Base-by-base conservation (phyloP, 1,140 invertebrate genomes). In the Diachasma alloeum region DNA sequence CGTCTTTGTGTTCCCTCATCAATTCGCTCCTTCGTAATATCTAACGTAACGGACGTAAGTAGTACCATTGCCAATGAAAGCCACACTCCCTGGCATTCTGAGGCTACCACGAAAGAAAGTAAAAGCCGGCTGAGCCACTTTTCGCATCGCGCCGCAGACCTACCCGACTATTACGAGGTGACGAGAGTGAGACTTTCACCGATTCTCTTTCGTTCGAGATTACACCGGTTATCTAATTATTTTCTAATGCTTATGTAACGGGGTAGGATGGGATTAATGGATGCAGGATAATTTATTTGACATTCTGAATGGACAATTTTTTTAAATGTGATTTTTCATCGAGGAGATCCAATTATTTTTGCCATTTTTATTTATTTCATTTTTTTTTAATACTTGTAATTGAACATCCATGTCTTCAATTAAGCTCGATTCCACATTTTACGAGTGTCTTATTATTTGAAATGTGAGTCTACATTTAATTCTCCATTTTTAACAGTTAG, bases 51-150 rank as follows among this genome's bases (percentile, higher is more conserved):
- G 79, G 80, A 82, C 85, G 87, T 88, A 87, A 88, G 86, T 86
- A 86, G 85, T 88, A 86, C 83, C 86, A 88, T 88, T 88, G 87
- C 87, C 85, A 88, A 87, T 80, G 87, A 88, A 88, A 88, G 86
- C 78, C 74, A 15, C 75, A 53, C 48, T 1, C 48, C 48, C 48
- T 53, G 48, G 48, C n/a, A 53, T 53, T 53, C 48, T 53, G 48
- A 53, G 11, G 48, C 24, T 42, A 63, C 56, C 19, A 46, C 39
- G 26, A 56, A 68, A 83, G 85, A 88, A 88, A 88, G 87, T 88
- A 87, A 87, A 85, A 87, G 84, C 83, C 80, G 84, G 81, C 82
- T 66, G 83, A 81, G 81, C 81, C 73, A 83, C 83, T 84, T 86
- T 86, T 83, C 83, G 81, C 79, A 73, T 59, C 48, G 42, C 68